phyloP scores from a whole-genome alignment of 2,113 vertebrate genomes.

The Psilopsiagon aymara region DNA sequence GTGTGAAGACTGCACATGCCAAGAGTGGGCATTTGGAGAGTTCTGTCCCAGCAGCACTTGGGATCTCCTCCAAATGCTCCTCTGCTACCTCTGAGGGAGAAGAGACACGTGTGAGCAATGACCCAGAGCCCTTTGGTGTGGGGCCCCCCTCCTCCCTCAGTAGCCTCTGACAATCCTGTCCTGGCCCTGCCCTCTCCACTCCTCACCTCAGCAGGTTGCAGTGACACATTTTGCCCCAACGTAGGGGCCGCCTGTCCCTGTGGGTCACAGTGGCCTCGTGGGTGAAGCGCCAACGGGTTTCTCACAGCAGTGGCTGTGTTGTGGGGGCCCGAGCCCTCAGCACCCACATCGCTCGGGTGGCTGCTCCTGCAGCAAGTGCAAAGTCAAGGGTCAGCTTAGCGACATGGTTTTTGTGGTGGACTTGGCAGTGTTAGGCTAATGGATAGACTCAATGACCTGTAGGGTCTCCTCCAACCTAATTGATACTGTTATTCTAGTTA shows the following conservation, averaged over 20 bases:
- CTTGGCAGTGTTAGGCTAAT: not conserved
- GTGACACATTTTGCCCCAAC: not conserved
- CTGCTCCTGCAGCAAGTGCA: too few relatives aligned
- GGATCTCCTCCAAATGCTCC: not conserved
- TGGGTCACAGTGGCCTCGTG: not conserved
- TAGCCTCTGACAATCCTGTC: not conserved
- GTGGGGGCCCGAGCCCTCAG: not conserved
- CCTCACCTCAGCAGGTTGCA: not conserved
- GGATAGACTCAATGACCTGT: not conserved
- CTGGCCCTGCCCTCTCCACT: not conserved
- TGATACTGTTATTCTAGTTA: not conserved
- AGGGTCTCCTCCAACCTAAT: not conserved
- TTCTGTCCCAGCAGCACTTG: not conserved
- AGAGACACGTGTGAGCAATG: not conserved
- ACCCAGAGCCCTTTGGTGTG: not conserved
- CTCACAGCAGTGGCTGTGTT: too few relatives aligned
- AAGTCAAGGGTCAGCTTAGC: not conserved
- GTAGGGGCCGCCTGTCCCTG: too few relatives aligned
- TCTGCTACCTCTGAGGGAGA: not conserved
- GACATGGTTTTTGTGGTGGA: not conserved
- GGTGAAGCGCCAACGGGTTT: too few relatives aligned
- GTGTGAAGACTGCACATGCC: accelerated
- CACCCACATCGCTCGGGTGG: accelerated
- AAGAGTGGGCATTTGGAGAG: not conserved
- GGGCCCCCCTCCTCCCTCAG: not conserved